Base-by-base conservation (phyloP, 2,113 vertebrate species). In the Platysteira castanea region DNA sequence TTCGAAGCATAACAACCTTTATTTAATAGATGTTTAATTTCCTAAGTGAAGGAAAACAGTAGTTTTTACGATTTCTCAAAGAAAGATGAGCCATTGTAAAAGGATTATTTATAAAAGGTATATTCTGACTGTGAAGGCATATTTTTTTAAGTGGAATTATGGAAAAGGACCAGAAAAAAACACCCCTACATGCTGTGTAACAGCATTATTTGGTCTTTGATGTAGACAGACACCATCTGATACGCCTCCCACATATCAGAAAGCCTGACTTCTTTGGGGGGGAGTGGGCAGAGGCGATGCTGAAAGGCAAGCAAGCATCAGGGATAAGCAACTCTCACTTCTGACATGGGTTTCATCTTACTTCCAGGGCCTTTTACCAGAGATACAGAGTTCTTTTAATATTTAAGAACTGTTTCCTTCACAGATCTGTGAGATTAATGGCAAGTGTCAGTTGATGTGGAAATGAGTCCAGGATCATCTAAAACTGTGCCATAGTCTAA, bases 201-300 rank as follows among this genome's bases (percentile, higher is more conserved):
- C 28, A 57, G 18, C 33, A 69, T 61, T 96, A 54, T 87, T 65
- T 93, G 61, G 18, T 73, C 27, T 96, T 95, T 87, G 31, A 60
- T 84, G 56, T 79, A 95, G 93, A 84, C 87, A 89, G 93, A 64
- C 81, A 84, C 74, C 70, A 81, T 93, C 81, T 94, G 91, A 94
- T 68, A 69, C 0, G 1, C 57, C 53, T 91, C 84, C 81, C 46
- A 93, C 73, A 1, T 79, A 87, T 44, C 41, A 75, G 52, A 95
- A 93, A 81, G 20, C 41, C 60, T 78, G 46, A 53, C 26, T 95
- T 82, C 21, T 53, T 46, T 31, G 17, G 10, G 5, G 10, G 5
- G 16, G 73, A 57, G 71, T 80, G 53, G 57, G 87, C 22, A 93
- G 77, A 91, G 52, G 59, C 7, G 0, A 56, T 65, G 49, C 52